Base-by-base conservation (phyloP, 1,140 invertebrate genomes). In the Megathymus violae region DNA sequence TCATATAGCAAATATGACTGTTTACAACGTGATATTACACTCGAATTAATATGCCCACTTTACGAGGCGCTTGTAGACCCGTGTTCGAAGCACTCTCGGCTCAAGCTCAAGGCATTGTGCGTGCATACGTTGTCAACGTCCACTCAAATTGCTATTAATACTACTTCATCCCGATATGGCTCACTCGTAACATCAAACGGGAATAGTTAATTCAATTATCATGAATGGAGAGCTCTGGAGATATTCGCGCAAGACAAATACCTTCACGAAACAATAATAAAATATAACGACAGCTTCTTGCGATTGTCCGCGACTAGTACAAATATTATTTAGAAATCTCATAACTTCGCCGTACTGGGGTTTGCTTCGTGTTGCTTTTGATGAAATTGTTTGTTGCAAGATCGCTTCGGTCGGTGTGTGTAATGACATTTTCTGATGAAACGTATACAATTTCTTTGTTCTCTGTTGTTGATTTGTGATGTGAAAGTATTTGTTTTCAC, bases 371-470 rank as follows among this genome's bases (percentile, higher is more conserved):
- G 76, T 82, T 83, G 79, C 62, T 75, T 71, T 67, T 56, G 76
- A 74, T 75, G 69, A 69, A 74, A 78, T 73, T 85, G 84, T 80
- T 85, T 84, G 79, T 79, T 77, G 67, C 66, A 80, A 77, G 71
- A 79, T 71, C 65, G 59, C 67, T 70, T 34, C 31, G 41, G 54
- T 22, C 46, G 69, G 72, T 76, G 71, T 73, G 70, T 74, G 76
- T 74, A 80, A 85, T 80, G 77, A 69, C 71, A 85, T 80, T 80
- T 80, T 85, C 78, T 80, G 78, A 77, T 83, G 77, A 82, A 83
- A 80, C 74, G 76, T 83, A 76, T 77, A 88, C 85, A 88, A 83
- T 76, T 62, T 77, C 83, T 85, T 88, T 88, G 85, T 86, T 85
- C 78, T 76, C 62, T 58, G 25, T 64, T 80, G 75, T 81, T 76